Evolutionary conservation across 2,113 vertebrate species (phyloP).

Genomic region (Poicephalus gulielmi): DNA sequence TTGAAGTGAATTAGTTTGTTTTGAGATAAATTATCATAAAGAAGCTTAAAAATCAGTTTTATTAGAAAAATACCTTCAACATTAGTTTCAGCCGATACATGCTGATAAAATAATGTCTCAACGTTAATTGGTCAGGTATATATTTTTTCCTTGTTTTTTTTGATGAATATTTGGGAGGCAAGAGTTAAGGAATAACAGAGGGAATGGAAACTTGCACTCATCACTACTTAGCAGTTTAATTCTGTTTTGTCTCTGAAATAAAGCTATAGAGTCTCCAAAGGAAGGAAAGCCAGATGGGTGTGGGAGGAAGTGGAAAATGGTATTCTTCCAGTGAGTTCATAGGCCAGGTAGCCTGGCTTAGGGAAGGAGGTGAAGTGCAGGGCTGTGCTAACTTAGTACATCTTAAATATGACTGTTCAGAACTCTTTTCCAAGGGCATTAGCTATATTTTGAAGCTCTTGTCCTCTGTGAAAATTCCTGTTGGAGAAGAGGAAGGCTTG

Average conservation of each 20-base stretch:
- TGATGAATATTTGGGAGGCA: neutral
- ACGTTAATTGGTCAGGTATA: neutral
- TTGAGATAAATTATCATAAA: neutral
- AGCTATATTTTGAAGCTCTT: neutral
- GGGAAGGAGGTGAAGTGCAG: neutral
- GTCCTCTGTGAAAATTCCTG: neutral
- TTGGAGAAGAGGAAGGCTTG: neutral
- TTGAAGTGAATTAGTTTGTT: neutral
- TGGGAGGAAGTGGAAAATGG: constrained; percentile 35
- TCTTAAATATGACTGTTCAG: neutral
- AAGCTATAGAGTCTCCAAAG: neutral
- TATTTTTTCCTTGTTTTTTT: neutral
- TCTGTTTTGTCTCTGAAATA: constrained; percentile 25
- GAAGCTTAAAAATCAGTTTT: neutral
- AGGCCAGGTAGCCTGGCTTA: neutral
- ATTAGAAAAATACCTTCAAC: neutral
- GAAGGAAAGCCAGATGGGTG: constrained; percentile 49
- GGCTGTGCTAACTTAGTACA: neutral
- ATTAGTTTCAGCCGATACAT: neutral
- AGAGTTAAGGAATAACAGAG: neutral
- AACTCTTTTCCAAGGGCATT: neutral
- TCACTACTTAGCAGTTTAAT: neutral
- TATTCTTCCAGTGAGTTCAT: neutral
- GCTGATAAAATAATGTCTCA: neutral
- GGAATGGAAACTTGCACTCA: neutral